Base-by-base conservation (phyloP, 2,113 vertebrate species). In the Tretioscincus oriximinensis region DNA sequence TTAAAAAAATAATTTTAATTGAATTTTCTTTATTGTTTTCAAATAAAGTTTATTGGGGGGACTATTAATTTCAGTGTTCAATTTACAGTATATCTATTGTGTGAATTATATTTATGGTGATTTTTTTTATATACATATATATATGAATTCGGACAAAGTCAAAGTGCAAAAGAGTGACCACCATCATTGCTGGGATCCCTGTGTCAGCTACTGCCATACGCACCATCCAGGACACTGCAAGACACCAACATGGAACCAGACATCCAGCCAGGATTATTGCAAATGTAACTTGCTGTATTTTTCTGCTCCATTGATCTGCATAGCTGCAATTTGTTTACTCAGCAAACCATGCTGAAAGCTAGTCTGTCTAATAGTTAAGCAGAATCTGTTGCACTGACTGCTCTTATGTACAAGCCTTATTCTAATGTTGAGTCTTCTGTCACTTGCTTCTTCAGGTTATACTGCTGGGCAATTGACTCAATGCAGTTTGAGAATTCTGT, bases 131-230 rank as follows among this genome's bases (percentile, higher is more conserved):
- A n/a, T n/a, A 76, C 60, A 3, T 76, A 86, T 8, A 35, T 58
- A 4, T 58, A 5, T 88, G 18, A 78, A 70, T 73, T 54, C 47
- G 54, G 41, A 74, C 91, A 86, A 94, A 99, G 98, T 98, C 83
- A 99, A 97, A 91, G 95, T 98, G 78, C 97, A 99, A 94, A 98
- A 96, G 94, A 98, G 97, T 63, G 96, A 96, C 85, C 96, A 97
- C 80, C 96, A 95, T 58, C 97, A 96, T 81, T 96, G 94, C 79
- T 99, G 97, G 98, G 98, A 99, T 87, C 96, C 97, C 80, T 97
- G 96, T 66, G 90, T 94, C 92, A 96, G 95, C 92, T 96, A 97
- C 93, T 97, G 96, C 91, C 96, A 96, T 78, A 97, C 96, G 65
- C 96, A 96, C 77, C 96, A 97, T 85, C 96, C 94, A 0, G 95